Evolutionary conservation across 1,140 invertebrate species (phyloP).

Genomic region (Caenorhabditis tropicalis): DNA sequence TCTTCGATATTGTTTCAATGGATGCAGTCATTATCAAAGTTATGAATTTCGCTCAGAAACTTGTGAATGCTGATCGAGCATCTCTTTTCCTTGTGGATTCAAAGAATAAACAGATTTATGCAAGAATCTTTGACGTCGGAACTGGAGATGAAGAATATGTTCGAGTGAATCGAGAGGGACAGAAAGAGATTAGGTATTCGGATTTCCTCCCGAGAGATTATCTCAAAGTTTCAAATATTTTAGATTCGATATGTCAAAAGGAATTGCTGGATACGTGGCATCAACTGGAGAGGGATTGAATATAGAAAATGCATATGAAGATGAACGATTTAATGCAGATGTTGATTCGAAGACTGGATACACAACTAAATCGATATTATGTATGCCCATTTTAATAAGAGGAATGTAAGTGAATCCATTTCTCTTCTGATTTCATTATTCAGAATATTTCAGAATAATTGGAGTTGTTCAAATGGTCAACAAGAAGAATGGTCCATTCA

Average conservation of each 20-base stretch:
- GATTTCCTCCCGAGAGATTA: neutral
- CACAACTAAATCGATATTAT: constrained; percentile 80
- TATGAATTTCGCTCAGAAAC: constrained; percentile 81
- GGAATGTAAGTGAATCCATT: constrained; percentile 73
- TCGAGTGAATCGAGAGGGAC: constrained; percentile 55
- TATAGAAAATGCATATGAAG: constrained; percentile 83
- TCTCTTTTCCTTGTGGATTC: constrained; percentile 64
- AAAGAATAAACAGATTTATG: constrained; percentile 78
- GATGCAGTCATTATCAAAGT: constrained; percentile 84
- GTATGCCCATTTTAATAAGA: constrained; percentile 84
- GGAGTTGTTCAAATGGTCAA: constrained; percentile 89
- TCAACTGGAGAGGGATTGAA: constrained; percentile 88
- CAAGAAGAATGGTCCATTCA: constrained; percentile 79
- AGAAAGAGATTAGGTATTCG: constrained; percentile 67
- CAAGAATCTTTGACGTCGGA: constrained; percentile 82
- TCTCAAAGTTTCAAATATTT: neutral
- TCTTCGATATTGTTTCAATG: constrained; percentile 85
- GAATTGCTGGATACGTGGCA: constrained; percentile 90
- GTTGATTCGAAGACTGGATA: constrained; percentile 82
- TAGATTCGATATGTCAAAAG: constrained; percentile 92
- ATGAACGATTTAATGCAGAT: constrained; percentile 86
- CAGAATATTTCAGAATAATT: constrained; percentile 76
- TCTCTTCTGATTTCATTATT: constrained; percentile 20
- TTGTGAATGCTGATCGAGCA: constrained; percentile 81
- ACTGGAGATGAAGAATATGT: constrained; percentile 52